Evolutionary conservation across 1,140 invertebrate species (phyloP).

Genomic region (Drosophila ficusphila): DNA sequence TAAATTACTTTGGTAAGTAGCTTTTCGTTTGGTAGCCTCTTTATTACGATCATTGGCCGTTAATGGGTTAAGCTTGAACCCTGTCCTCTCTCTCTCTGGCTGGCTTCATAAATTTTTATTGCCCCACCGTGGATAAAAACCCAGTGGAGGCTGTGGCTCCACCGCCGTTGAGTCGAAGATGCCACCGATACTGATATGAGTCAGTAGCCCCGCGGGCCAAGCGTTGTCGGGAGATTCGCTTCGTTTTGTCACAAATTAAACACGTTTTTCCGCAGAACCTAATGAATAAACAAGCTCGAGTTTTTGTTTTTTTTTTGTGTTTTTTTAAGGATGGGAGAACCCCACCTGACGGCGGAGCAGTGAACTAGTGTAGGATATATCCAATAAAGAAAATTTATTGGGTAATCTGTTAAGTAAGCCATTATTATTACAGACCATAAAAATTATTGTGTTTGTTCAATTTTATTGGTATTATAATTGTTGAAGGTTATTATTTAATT

Average conservation of each 20-base stretch:
- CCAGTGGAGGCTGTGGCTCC: not conserved
- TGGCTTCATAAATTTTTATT: conserved; percentile 67
- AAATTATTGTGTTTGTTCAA: too few relatives aligned
- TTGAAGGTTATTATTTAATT: too few relatives aligned
- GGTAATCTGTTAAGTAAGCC: not conserved
- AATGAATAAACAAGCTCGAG: conserved; percentile 79
- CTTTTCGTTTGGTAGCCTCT: not conserved
- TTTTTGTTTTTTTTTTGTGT: not conserved
- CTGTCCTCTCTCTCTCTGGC: not conserved
- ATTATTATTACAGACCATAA: too few relatives aligned
- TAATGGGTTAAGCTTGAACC: conserved; percentile 22
- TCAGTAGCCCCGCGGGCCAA: conserved; percentile 14
- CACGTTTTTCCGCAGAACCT: conserved; percentile 83
- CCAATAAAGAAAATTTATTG: not conserved
- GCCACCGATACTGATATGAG: conserved; percentile 42
- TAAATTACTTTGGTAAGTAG: too few relatives aligned
- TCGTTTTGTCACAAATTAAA: conserved; percentile 84
- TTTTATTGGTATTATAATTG: too few relatives aligned
- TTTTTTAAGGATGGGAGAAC: not conserved
- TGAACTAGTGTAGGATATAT: not conserved
- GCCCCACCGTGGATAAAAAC: conserved; percentile 21
- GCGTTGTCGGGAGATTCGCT: conserved; percentile 47
- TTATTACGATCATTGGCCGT: not conserved
- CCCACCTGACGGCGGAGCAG: not conserved
- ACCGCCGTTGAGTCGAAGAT: conserved; percentile 9